Conservation (phyloP, 2,888 invertebrate species). For the Diplolepis rosae region DNA sequence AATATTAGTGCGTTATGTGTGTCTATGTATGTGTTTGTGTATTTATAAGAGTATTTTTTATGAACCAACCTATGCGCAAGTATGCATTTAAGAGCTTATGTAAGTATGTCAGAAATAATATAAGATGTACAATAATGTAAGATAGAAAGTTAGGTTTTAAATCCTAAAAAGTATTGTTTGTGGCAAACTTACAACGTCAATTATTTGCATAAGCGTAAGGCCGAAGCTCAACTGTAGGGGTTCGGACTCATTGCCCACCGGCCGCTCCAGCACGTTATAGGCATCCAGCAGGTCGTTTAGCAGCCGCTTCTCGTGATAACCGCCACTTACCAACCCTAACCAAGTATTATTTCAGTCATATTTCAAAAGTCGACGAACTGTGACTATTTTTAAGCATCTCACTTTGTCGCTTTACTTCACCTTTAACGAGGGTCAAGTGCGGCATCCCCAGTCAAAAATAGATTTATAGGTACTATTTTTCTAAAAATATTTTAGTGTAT, state of each 20-base stretch:
- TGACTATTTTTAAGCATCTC: constrained; percentile 34
- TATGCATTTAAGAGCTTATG: constrained; percentile 14
- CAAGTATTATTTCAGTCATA: constrained; percentile 67
- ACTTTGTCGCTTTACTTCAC: constrained; percentile 14
- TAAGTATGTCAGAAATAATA: constrained; percentile 37
- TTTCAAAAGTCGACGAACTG: constrained; percentile 46
- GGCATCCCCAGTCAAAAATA: too few relatives aligned
- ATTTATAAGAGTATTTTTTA: too few relatives aligned
- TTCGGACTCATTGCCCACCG: constrained; percentile 96
- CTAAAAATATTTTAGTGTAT: too few relatives aligned
- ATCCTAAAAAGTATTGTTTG: constrained; percentile 49
- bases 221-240: constrained; percentile 96
- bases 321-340: constrained; percentile 82
- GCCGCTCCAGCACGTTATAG: constrained; percentile 96
- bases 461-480: too few relatives aligned
- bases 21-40: neutral
- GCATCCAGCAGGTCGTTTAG: constrained; percentile 92
- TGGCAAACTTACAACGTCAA: constrained; percentile 90
- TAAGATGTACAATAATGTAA: constrained; percentile 35
- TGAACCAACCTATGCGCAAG: constrained; percentile 25
- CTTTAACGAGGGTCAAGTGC: neutral
- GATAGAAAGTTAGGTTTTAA: constrained; percentile 44
- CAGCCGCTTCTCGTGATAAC: constrained; percentile 93
- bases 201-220: constrained; percentile 97
- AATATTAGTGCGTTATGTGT: neutral